A percentile compares a stretch with the other conserved stretches of the same genome.
phyloP scores from a whole-genome alignment of 2,888 invertebrate genomes.

The Nebria salina region DNA sequence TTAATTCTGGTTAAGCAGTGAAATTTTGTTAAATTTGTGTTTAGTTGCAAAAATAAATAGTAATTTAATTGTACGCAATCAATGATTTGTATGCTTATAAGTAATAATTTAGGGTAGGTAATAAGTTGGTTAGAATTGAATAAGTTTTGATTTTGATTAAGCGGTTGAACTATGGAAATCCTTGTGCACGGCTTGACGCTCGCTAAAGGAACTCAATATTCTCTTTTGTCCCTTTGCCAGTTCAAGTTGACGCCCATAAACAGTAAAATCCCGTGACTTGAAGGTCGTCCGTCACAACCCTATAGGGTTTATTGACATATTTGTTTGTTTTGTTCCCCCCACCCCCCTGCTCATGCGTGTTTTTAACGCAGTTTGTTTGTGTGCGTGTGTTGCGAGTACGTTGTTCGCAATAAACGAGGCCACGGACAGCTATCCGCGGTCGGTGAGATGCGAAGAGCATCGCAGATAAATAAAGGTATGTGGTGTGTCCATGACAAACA shows the following conservation, averaged over 20 bases:
- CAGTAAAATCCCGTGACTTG: not conserved
- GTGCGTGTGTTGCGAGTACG: constrained; percentile 1
- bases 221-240: not conserved
- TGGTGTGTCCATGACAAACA: constrained; percentile 33
- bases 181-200: not conserved
- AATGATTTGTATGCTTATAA: not conserved
- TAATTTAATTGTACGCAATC: not conserved
- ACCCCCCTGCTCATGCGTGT: not conserved
- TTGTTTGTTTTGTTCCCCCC: not conserved
- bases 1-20: not conserved
- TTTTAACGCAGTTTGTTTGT: not conserved
- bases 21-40: not conserved
- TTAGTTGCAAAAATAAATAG: not conserved
- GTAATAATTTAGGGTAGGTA: not conserved
- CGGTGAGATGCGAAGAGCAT: constrained; percentile 68
- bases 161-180: not conserved
- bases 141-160: not conserved
- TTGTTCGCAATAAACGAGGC: constrained; percentile 14
- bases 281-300: not conserved
- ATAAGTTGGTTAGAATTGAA: not conserved
- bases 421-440: constrained; percentile 50
- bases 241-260: not conserved
- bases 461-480: constrained; percentile 68
- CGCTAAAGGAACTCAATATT: not conserved
- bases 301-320: not conserved